Conservation (phyloP, 2,797 vertebrate species). For the Masticophis lateralis region DNA sequence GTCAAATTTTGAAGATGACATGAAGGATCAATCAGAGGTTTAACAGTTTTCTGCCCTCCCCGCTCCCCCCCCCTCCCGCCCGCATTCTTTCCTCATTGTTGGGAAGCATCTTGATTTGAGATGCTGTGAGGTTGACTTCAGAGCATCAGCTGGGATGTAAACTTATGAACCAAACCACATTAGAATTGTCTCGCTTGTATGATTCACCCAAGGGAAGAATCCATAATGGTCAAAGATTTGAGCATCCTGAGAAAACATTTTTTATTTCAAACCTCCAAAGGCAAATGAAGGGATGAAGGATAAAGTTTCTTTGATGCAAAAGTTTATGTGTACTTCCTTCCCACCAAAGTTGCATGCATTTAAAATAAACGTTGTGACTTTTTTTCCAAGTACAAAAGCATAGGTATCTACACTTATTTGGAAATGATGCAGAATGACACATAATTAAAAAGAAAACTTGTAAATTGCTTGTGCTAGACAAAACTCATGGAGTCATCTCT, state of each 20-base stretch:
- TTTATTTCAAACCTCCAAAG: not conserved
- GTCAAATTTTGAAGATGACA: slow-evolving; percentile 31
- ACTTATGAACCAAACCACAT: not conserved
- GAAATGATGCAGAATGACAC: not conserved
- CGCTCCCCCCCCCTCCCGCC: accelerated
- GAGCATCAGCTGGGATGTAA: not conserved
- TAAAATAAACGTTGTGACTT: not conserved
- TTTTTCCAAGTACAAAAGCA: not conserved
- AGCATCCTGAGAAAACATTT: not conserved
- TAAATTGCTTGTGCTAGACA: not conserved
- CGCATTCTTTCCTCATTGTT: not conserved
- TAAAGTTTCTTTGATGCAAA: not conserved
- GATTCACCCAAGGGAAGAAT: not conserved
- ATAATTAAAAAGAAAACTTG: not conserved
- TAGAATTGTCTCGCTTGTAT: not conserved
- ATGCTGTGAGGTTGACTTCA: not conserved
- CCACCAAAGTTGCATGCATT: not conserved
- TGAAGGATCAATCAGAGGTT: not conserved
- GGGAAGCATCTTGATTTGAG: not conserved
- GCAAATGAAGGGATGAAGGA: not conserved
- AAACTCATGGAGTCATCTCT: not conserved
- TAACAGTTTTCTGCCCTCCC: not conserved
- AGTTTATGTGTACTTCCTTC: not conserved
- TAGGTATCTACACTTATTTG: not conserved
- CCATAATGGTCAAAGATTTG: not conserved